Evolutionary conservation across 2,888 invertebrate genomes (phyloP), one percentile per base, ranked within the genome.

Genomic region (Spodoptera exigua): DNA sequence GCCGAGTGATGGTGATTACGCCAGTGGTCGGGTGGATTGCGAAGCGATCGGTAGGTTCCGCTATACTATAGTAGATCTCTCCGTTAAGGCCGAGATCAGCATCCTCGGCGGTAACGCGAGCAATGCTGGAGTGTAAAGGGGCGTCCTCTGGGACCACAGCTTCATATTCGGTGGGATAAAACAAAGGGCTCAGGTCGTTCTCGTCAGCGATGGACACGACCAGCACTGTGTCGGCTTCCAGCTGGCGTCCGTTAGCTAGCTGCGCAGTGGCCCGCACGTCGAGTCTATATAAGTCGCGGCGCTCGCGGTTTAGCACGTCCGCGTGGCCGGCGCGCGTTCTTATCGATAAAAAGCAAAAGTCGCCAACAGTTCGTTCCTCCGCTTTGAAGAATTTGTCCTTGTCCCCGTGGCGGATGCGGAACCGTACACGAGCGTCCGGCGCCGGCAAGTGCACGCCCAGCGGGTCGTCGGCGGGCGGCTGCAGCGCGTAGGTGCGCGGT

Each of bases 21-120:
- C 99, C 99, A 45, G 97, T 97, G 54, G 98, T 97, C 1, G 99
- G 98, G 89, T 99, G 98, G 58, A 99, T 96, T 35, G 98, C 97
- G 87, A 99, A 99, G 79, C 96, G 96, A 82, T 97, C 97, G 43
- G 97, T 97, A 60, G 96, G 95, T 76, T 97, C 96, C 48, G 96
- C 95, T 81, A 99, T 96, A 87, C 98, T 98, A 92, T 99, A 99
- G 92, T 99, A 99, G 78, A 99, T 98, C 93, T 99, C 98, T 0
- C 99, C 99, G 89, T 99, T 99, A 79, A 98, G 95, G 2, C 99
- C 99, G 35, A 98, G 94, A 89, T 99, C 99, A 3, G 99, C 99
- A 91, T 99, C 99, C 83, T 98, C 98, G 0, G 99, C 99, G 35
- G 96, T 94, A 49, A 98, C 97, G 82, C 95, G 96, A 36, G 97